Evolutionary conservation across 2,113 vertebrate genomes (phyloP), one percentile per base, ranked within the genome.

Genomic region (Phaetusa simplex): DNA sequence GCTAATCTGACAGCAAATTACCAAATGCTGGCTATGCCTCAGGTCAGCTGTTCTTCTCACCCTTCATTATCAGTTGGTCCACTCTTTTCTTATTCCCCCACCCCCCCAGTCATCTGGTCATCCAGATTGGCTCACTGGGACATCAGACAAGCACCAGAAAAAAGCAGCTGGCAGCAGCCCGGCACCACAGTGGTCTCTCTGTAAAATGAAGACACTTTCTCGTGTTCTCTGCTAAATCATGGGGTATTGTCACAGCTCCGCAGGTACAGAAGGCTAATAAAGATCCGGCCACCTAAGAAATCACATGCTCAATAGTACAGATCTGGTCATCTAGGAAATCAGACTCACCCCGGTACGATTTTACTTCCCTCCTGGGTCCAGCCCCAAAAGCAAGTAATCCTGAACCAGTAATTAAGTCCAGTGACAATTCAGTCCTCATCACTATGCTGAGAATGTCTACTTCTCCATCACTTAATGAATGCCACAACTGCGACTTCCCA

Each of bases 401-500:
- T 78, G 67, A 96, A 77, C 12, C 9, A 74, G 53, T 90, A 95
- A 83, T 92, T 76, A 94, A 88, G 40, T 81, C 72, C 34, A 7
- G 64, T 32, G 56, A 81, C 72, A 94, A 86, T 86, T 89, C 72
- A 78, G 52, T 74, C 69, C 85, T 88, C 80, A 94, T 93, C 80
- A 65, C 56, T 82, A 92, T 91, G 83, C 96, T 93, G 77, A 93
- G 62, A 56, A 67, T 61, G 88, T 81, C 69, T 88, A 4, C 42
- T 82, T 53, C 74, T 88, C 47, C 72, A 88, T 79, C 70, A 53
- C 49, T 82, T 88, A 90, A 90, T 58, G 47, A 95, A 95, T 72
- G 83, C 77, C 2, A 21, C 77, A 91, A 69, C 70, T 5, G 2
- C 0, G 8, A 93, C 78, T 89, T 94, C 78, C 91, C 70, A 38